Evolutionary conservation across 2,113 vertebrate species (phyloP), one percentile per base, ranked within the genome.

Genomic region (Cygnus atratus): DNA sequence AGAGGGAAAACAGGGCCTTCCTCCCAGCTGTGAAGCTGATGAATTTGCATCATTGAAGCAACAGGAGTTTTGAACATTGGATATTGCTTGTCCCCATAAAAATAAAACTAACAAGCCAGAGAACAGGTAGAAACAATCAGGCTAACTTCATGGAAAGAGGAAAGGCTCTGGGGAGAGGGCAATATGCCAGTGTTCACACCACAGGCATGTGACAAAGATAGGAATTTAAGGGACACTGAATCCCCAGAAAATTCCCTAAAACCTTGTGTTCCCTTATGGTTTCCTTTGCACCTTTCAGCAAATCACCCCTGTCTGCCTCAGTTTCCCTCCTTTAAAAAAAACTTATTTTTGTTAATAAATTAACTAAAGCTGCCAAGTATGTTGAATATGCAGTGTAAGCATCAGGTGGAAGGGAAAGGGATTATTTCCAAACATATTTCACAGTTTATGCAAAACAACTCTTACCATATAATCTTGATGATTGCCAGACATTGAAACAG

Each of bases 341-440:
- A 1, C n/a, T 78, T 50, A 18, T 54, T 8, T 63, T 86, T 52
- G 54, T 29, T 75, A 87, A 76, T 75, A 84, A 70, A 92, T 79
- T 37, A 90, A 16, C 25, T 88, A 72, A 87, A 94, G 10, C 67
- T 91, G 74, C 73, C 74, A 89, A 78, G 11, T 46, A 18, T n/a
- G 35, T 77, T 71, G 39, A 93, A 86, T 63, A 71, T 61, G 61
- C 29, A 81, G 54, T 33, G 67, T 29, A 71, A 75, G n/a, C 6
- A 0, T 92, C 77, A 87, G 66, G 80, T 92, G 73, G 86, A 94
- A 91, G 9, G 37, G 31, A 92, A 86, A 26, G 50, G 91, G 59
- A 81, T 75, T 87, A 93, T 96, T 91, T 96, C 48, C 68, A 88
- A 94, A 86, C 18, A 39, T 73, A 76, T 92, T 84, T 96, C 78